These are phyloP conservation scores for Xenotilapia caudafasciata DNA, from an alignment of 2,113 vertebrate genomes.

Conservation along the genomic window DNA sequence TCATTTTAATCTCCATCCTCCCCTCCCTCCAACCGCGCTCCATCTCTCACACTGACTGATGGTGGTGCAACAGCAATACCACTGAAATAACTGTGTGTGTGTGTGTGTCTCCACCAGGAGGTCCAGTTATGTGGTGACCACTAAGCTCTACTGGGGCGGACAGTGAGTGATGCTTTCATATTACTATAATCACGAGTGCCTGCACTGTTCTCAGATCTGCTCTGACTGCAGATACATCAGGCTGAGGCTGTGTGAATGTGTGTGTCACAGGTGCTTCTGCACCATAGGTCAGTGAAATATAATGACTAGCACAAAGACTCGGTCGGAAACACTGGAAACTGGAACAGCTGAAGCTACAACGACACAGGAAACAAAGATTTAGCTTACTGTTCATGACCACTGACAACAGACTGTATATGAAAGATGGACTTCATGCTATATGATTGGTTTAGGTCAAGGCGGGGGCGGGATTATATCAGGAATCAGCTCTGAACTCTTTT, in stretches of 20 bases:
- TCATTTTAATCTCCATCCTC: not conserved
- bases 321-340: not conserved
- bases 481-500: not conserved
- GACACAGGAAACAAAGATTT: not conserved
- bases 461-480: not conserved
- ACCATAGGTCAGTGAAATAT: accelerated
- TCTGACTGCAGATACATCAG: not conserved
- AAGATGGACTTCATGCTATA: not conserved
- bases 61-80: not conserved
- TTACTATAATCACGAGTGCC: not conserved
- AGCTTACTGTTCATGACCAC: not conserved
- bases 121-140: slow-evolving; percentile 82
- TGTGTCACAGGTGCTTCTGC: not conserved
- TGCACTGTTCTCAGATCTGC: not conserved
- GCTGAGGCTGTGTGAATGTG: not conserved
- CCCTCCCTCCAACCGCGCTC: not conserved
- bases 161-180: slow-evolving; percentile 71
- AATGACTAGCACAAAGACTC: no score
- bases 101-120: slow-evolving; percentile 37
- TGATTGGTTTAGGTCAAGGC: not conserved
- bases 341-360: not conserved
- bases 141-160: slow-evolving; percentile 84
- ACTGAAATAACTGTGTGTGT: not conserved
- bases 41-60: not conserved
- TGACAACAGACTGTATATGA: not conserved